These are phyloP conservation scores for Cladorhizidae sp. DNA, from an alignment of 37 sponge, comb jelly and placozoan species.

Conservation along the genomic window DNA sequence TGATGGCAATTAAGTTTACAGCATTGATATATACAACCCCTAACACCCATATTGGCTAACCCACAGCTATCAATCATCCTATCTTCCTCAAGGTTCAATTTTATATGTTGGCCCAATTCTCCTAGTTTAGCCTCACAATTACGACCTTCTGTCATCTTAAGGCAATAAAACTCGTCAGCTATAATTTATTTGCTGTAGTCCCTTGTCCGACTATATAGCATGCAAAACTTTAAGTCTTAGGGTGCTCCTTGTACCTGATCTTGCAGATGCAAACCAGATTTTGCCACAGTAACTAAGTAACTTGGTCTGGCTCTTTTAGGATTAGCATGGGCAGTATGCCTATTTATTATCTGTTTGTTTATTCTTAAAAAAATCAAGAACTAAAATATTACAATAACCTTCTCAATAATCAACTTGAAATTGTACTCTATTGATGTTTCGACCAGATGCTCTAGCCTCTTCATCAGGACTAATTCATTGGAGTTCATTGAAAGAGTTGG, in stretches of 20 bases:
- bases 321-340: too few species aligned
- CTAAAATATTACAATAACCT: too few species aligned
- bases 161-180: constrained; percentile 4
- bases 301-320: constrained; percentile 30
- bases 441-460: too few species aligned
- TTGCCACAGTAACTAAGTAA: constrained; percentile 48
- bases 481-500: too few species aligned
- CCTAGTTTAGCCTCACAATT: constrained; percentile 37
- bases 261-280: constrained; percentile 15
- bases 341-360: too few species aligned
- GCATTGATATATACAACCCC: neutral
- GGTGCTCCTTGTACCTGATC: neutral
- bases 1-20: constrained; percentile 4
- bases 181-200: constrained; percentile 15
- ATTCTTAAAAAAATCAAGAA: too few species aligned
- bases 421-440: too few species aligned
- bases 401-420: too few species aligned
- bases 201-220: constrained; percentile 2
- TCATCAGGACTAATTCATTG: too few species aligned
- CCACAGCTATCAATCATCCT: neutral
- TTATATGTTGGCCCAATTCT: constrained; percentile 19
- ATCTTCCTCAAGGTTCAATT: neutral
- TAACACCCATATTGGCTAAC: constrained; percentile 9
- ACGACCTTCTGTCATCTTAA: constrained; percentile 21
- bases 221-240: constrained; percentile 7